These are phyloP conservation scores for Squalus acanthias DNA, from an alignment of 2,797 vertebrate species.

Conservation along the genomic window DNA sequence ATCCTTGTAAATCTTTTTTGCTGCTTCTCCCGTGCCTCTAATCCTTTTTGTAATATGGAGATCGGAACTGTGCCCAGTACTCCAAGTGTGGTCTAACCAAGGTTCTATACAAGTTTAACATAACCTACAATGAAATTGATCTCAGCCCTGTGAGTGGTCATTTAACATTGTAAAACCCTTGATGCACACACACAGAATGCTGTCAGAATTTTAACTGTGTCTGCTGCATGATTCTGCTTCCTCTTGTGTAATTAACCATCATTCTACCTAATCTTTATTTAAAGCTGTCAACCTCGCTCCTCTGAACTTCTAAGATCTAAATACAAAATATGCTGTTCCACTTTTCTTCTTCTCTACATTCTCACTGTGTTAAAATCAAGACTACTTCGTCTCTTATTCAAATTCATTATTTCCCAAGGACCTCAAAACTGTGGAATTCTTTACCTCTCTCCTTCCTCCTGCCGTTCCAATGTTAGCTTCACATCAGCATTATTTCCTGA, in stretches of 20 bases:
- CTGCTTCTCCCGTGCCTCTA: not conserved
- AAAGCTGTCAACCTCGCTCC: not conserved
- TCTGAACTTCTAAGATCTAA: not conserved
- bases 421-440: not conserved
- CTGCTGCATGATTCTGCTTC: not conserved
- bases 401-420: not conserved
- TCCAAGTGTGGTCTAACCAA: not conserved
- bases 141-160: not conserved
- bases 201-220: not conserved
- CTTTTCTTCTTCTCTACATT: not conserved
- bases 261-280: not conserved
- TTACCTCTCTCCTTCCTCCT: not conserved
- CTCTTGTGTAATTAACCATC: not conserved
- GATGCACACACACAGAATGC: not conserved
- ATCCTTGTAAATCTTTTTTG: not conserved
- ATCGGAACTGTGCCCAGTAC: not conserved
- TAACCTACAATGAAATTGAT: not conserved
- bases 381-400: not conserved
- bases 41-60: not conserved
- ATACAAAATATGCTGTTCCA: not conserved
- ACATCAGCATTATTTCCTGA: not conserved
- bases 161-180: not conserved
- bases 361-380: not conserved
- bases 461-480: not conserved
- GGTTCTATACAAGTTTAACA: not conserved